Evolutionary conservation across 2,113 vertebrate species (phyloP).

Genomic region (Apteryx mantelli): DNA sequence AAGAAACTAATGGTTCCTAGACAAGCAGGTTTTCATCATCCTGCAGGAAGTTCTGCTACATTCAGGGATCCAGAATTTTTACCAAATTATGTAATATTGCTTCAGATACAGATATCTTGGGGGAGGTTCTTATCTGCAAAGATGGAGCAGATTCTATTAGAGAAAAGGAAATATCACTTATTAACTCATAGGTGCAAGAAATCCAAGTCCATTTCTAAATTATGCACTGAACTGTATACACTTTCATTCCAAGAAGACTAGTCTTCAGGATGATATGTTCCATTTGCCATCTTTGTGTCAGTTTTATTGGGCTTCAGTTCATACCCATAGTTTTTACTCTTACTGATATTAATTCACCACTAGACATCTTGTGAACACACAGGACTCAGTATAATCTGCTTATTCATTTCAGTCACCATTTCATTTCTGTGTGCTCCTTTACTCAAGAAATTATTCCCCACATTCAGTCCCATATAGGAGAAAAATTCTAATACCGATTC

Average conservation of each 20-base stretch:
- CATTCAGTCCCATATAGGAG: neutral
- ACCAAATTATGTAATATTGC: neutral
- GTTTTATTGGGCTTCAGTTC: neutral
- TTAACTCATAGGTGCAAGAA: neutral
- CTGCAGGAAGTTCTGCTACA: neutral
- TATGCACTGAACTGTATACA: neutral
- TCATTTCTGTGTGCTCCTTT: neutral
- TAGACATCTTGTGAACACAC: neutral
- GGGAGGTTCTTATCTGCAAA: neutral
- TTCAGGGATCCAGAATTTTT: neutral
- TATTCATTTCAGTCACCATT: neutral
- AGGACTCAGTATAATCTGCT: neutral
- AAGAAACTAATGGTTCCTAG: neutral
- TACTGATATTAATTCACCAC: neutral
- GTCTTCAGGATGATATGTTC: neutral
- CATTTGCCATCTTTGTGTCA: fast-evolving
- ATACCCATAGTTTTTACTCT: neutral
- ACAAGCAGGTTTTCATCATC: neutral
- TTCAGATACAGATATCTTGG: neutral
- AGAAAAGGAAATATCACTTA: neutral
- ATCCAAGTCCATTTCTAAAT: neutral
- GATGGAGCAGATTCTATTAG: neutral
- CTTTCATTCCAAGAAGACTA: neutral
- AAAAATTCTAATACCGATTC: neutral
- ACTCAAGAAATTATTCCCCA: neutral